Conservation (phyloP, 2,888 invertebrate species). For the Actias luna region DNA sequence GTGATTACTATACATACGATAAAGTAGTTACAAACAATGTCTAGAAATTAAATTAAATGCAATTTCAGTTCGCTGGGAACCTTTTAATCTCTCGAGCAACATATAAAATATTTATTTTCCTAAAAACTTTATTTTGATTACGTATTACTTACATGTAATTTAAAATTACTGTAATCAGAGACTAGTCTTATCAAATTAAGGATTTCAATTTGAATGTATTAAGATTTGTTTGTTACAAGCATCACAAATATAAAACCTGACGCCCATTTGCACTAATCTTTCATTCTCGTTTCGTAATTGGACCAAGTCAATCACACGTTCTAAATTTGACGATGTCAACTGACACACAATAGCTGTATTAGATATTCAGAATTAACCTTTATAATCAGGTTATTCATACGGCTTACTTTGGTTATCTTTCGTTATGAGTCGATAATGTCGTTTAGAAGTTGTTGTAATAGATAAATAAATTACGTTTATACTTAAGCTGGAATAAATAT, state of each 20-base stretch:
- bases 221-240: slow-evolving; percentile 22
- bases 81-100: too few relatives aligned
- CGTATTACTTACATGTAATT: too few relatives aligned
- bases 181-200: too few relatives aligned
- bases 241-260: slow-evolving; percentile 19
- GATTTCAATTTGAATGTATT: too few relatives aligned
- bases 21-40: slow-evolving; percentile 3
- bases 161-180: not conserved
- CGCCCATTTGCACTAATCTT: slow-evolving; percentile 3
- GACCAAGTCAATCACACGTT: not conserved
- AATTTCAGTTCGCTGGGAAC: too few relatives aligned
- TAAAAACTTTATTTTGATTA: too few relatives aligned
- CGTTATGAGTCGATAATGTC: not conserved
- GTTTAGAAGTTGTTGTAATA: not conserved
- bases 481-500: not conserved
- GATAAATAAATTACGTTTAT: not conserved
- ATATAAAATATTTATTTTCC: too few relatives aligned
- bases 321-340: slow-evolving; percentile 4
- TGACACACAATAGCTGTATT: not conserved
- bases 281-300: slow-evolving; percentile 4
- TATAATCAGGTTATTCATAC: not conserved
- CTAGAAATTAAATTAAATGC: not conserved
- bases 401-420: not conserved
- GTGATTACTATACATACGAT: not conserved
- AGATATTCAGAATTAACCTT: not conserved